Evolutionary conservation across 2,888 invertebrate genomes (phyloP).

Genomic region (Tortricodes alternella): DNA sequence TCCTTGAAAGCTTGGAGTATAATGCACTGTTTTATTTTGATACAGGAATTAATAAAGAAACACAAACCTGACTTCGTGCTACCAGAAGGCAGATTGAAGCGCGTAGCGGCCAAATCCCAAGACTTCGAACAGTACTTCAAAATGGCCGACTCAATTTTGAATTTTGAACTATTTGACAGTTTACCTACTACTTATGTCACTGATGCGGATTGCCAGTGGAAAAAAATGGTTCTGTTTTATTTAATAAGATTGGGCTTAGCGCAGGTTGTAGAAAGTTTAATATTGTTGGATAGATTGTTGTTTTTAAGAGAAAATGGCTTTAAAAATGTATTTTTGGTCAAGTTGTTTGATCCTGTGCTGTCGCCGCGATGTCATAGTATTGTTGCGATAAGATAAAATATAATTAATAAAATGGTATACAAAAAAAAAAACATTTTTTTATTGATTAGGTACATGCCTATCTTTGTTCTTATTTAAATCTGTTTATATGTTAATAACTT

Average conservation of each 20-base stretch:
- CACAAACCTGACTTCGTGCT: slow-evolving; percentile 51
- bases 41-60: slow-evolving; percentile 67
- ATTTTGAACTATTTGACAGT: slow-evolving; percentile 74
- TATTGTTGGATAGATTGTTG: slow-evolving; percentile 91
- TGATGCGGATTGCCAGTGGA: slow-evolving; percentile 63
- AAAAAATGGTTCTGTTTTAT: slow-evolving; percentile 88
- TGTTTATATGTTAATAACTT: no score
- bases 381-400: slow-evolving; percentile 81
- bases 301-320: slow-evolving; percentile 87
- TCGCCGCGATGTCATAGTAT: slow-evolving; percentile 93
- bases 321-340: slow-evolving; percentile 83
- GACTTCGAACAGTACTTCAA: slow-evolving; percentile 87
- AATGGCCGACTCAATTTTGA: slow-evolving; percentile 85
- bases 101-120: slow-evolving; percentile 82
- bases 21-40: slow-evolving; percentile 30
- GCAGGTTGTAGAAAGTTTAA: slow-evolving; percentile 90
- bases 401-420: neutral
- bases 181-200: slow-evolving; percentile 49
- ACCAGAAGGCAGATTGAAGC: slow-evolving; percentile 82
- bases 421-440: neutral
- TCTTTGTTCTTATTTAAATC: no score
- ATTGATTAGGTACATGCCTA: no score
- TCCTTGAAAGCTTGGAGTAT: neutral
- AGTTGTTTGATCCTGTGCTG: slow-evolving; percentile 91
- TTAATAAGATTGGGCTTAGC: slow-evolving; percentile 89